Evolutionary conservation across 2,888 invertebrate species (phyloP), one percentile per base, ranked within the genome.

Genomic region (Amphipoea oculea): DNA sequence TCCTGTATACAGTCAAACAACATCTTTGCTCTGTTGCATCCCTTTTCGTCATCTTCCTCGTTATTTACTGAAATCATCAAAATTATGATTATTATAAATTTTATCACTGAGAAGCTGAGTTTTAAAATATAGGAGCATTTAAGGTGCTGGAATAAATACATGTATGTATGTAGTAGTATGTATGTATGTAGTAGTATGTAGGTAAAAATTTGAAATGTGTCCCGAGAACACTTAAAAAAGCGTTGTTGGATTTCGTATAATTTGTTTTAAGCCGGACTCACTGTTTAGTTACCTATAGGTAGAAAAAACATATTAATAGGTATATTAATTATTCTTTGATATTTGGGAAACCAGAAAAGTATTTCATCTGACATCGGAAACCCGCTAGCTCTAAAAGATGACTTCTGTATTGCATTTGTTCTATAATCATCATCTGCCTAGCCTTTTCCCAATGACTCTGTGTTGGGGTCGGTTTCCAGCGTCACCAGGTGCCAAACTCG

Each of bases 21-120:
- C 42, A 92, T 83, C 73, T 90, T 90, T 0, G 94, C 91, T 79
- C 94, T 90, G 0, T 93, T 93, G 67, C 95, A 95, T 11, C 92
- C 94, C 54, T 93, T 90, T 0, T 91, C 91, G 0, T 89, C 92
- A 40, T 94, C 95, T 7, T 86, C 40, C 74, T 92, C 80, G 0
- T 93, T 92, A 78, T 95, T 95, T 17, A 95, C 95, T 95, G 87
- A 62, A 94, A 89, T 36, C 0, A 36, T 40, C 20, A 66, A 48
- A 36, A 77, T n/a, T 0, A 14, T 4, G 0, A 5, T 57, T 68
- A 42, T 51, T 20, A 40, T 23, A 20, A 7, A 45, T 57, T 12
- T 60, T 5, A 40, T 20, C 17, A 54, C 0, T 1, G 11, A n/a
- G 11, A 51, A 0, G 0, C 5, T 75, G 11, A 29, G 29, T 23